Base-by-base conservation (phyloP, 2,888 invertebrate species). In the Brenthis daphne region DNA sequence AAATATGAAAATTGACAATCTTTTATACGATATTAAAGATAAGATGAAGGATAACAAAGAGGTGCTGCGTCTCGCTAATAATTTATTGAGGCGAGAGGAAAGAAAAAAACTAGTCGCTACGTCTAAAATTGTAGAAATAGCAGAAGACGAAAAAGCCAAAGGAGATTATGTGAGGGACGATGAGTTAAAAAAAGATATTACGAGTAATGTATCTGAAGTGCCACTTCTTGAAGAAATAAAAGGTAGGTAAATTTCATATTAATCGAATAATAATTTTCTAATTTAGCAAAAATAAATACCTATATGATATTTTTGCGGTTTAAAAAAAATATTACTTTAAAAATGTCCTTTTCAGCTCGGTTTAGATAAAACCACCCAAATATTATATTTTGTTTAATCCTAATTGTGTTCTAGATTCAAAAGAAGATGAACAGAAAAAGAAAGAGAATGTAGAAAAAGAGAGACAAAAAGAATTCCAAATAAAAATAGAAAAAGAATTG, bases 11-110 rank as follows among this genome's bases (percentile, higher is more conserved):
- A 90, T 92, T 47, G 82, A 88, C 67, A 78, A 77, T 67, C 83
- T 92, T 20, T 83, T 92, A n/a, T 77, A 77, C 58, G 85, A 87
- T 65, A 92, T 92, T 48, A 90, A 92, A 77, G 88, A 86, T 65
- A 90, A 88, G 71, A 90, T 91, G 90, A 91, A 88, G 68, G 89
- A 89, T 73, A 92, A 91, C 71, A 84, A 88, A 75, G 91, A 92
- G 65, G 90, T 92, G 5, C 75, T 89, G 51, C 79, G 83, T 67
- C 74, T 90, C 6, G 90, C 92, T 8, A 86, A 92, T 75, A 91
- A 82, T 74, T 77, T 92, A 68, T 73, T 92, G 8, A 80, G 82
- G 71, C 82, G 87, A 71, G 88, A 88, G 73, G 89, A 88, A 33
- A 75, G 65, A 54, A 85, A 77, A 54, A 84, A 80, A 53, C 1